Conservation (phyloP, 2,113 vertebrate genomes). For the Oncorhynchus mykiss region DNA sequence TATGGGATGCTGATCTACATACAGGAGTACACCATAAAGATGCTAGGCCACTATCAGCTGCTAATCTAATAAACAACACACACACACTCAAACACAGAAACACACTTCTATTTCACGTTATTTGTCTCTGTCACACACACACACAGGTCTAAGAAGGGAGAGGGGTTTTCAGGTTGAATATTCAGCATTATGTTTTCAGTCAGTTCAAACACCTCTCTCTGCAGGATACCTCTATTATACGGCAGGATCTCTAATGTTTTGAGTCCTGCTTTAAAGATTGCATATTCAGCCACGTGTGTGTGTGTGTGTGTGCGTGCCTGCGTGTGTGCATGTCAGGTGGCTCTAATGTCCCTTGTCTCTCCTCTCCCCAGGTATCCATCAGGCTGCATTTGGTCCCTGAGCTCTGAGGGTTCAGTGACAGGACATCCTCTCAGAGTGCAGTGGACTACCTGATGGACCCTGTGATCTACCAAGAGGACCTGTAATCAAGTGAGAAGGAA, state of each 20-base stretch:
- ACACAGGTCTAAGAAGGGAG: background rate
- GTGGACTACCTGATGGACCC: background rate
- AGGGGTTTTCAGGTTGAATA: too few relatives aligned
- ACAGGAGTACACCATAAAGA: background rate
- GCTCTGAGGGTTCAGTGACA: background rate
- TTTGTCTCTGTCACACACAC: background rate
- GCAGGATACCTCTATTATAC: too few relatives aligned
- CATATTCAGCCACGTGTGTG: background rate
- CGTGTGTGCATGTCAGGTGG: background rate
- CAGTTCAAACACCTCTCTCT: background rate
- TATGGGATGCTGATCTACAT: background rate
- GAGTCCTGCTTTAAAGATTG: slow-evolving; percentile 17
- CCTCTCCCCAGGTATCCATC: slow-evolving; percentile 53
- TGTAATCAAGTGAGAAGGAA: slow-evolving; percentile 1
- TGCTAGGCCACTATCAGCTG: background rate
- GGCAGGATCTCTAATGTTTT: slow-evolving; percentile 7
- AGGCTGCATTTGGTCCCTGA: background rate
- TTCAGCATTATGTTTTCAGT: slow-evolving; percentile 31
- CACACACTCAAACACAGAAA: slow-evolving; percentile 9
- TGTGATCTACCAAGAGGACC: background rate
- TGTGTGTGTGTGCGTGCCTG: slow-evolving; percentile 1
- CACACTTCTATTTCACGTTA: background rate
- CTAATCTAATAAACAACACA: background rate
- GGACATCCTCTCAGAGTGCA: background rate
- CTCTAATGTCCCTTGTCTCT: slow-evolving; percentile 20